Conservation (phyloP, 1,140 invertebrate genomes). For the Sycobia sp. region DNA sequence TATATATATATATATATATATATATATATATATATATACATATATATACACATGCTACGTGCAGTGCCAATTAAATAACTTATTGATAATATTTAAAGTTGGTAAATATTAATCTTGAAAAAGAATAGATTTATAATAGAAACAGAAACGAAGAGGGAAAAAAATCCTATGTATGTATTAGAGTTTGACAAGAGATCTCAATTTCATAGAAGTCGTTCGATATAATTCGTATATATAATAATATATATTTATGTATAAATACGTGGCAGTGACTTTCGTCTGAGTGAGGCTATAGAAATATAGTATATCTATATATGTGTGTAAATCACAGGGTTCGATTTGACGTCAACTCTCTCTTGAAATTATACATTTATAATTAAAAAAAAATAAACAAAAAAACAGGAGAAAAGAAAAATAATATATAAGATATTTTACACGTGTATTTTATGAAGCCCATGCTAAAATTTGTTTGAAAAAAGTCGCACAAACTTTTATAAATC, state of each 20-base stretch:
- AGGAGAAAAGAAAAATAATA: no score
- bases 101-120: background rate
- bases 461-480: no score
- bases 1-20: no score
- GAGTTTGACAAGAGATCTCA: constrained; percentile 14
- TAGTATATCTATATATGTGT: no score
- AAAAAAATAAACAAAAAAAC: no score
- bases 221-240: constrained; percentile 6
- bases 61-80: constrained; percentile 37
- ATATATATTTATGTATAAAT: constrained; percentile 9
- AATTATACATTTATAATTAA: no score
- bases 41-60: constrained; percentile 47
- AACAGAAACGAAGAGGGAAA: constrained; percentile 5
- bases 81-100: constrained; percentile 5
- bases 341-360: background rate
- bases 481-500: no score
- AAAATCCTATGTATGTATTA: constrained; percentile 2
- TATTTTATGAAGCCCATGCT: no score
- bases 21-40: no score
- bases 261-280: constrained; percentile 30
- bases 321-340: constrained; percentile 7
- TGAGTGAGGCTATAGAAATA: constrained; percentile 16
- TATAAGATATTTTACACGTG: no score
- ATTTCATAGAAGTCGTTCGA: background rate
- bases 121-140: background rate